Base-by-base conservation (phyloP, 2,113 vertebrate species). In the Rhinoptilus africanus region DNA sequence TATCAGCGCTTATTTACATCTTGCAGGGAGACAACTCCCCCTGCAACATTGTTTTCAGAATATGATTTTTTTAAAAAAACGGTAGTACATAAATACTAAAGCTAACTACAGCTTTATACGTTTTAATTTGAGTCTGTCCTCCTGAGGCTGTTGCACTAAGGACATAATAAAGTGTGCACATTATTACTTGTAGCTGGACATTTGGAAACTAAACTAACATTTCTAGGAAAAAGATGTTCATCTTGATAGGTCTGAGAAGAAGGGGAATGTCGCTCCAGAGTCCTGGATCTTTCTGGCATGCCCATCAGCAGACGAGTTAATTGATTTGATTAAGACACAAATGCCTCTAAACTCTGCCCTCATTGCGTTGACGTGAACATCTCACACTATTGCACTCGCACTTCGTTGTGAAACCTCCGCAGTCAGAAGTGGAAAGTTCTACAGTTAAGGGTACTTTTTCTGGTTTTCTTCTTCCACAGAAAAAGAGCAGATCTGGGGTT, bases 341-440 rank as follows among this genome's bases (percentile, higher is more conserved):
- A 56, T 23, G 37, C 27, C 39, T 56, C 37, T n/a, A 8, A 1
- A 0, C 28, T 54, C 21, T 71, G 56, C 37, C 47, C 56, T 41
- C 14, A 3, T 8, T 14, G 30, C 13, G 1, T 0, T 1, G 54
- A 69, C 0, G 0, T 9, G 41, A 68, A 28, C 8, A 21, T 59
- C n/a, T 59, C 35, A 2, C 0, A 0, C 27, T 41, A 6, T 7
- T 23, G 79, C 45, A 26, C 57, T 67, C 7, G 0, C 6, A 3
- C 26, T 56, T 56, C 0, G 0, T 13, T 39, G 6, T 5, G 76
- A 96, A 95, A 93, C 92, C 69, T 72, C 48, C 8, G 6, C 32
- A 30, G 48, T 37, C 28, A 3, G 39, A 77, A 79, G 43, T 27
- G 84, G 77, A 93, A 96, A 57, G 28, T 60, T 89, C 53, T 79